phyloP scores from a whole-genome alignment of 2,888 invertebrate genomes.

The Dilophus febrilis region DNA sequence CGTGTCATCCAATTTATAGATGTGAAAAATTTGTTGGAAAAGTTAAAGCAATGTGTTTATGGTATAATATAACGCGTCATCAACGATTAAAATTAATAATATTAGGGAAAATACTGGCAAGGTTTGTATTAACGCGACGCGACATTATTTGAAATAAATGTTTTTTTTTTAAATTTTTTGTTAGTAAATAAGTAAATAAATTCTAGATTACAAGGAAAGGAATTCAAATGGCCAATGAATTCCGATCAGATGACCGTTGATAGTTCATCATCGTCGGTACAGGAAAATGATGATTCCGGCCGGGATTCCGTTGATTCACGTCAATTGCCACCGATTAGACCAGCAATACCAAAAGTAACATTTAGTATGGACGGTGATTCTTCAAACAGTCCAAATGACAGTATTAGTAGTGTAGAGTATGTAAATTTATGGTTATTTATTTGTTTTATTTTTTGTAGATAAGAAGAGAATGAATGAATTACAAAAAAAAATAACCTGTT shows the following conservation, averaged over 20 bases:
- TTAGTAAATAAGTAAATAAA: no score
- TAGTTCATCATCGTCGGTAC: conserved; percentile 24
- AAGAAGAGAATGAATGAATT: neutral
- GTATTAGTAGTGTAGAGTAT: conserved; percentile 29
- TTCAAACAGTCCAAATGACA: conserved; percentile 23
- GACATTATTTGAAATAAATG: neutral
- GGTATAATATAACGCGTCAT: conserved; percentile 80
- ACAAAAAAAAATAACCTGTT: neutral
- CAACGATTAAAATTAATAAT: conserved; percentile 65
- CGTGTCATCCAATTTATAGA: conserved; percentile 45
- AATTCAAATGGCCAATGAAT: conserved; percentile 28
- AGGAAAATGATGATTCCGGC: conserved; percentile 25
- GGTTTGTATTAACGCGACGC: conserved; percentile 12
- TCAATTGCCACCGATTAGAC: conserved; percentile 6
- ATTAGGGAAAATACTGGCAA: conserved; percentile 44
- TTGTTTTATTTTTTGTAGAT: neutral
- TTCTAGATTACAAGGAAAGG: conserved; percentile 23
- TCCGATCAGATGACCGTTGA: conserved; percentile 21
- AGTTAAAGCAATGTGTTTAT: conserved; percentile 63
- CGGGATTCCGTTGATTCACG: conserved; percentile 22
- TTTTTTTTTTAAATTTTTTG: neutral
- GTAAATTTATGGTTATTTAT: no score
- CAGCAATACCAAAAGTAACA: conserved; percentile 22
- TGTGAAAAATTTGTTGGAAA: conserved; percentile 26
- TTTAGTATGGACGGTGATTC: conserved; percentile 24